Conservation (phyloP, 1,140 invertebrate genomes). For the Anthonomus grandis region DNA sequence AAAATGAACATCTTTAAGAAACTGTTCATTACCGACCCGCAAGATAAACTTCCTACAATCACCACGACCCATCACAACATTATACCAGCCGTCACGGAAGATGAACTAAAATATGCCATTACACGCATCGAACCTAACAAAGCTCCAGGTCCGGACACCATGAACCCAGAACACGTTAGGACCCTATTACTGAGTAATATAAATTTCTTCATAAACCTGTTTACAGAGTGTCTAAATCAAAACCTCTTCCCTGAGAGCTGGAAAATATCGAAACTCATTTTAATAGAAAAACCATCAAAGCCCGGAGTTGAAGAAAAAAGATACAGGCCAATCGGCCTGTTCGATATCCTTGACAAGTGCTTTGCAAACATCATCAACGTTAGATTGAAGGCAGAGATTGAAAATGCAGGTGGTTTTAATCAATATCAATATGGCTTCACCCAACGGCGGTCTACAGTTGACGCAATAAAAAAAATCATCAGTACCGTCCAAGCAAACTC, state of each 20-base stretch:
- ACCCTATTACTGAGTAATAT: not conserved
- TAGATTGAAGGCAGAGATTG: not conserved
- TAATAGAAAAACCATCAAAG: conserved; percentile 17
- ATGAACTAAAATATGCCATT: conserved; percentile 22
- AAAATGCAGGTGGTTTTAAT: not conserved
- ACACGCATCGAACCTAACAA: conserved; percentile 21
- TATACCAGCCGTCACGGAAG: too few species aligned
- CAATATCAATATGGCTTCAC: conserved; percentile 18
- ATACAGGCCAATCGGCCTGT: not conserved
- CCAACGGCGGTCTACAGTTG: not conserved
- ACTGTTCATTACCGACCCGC: too few species aligned
- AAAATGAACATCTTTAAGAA: too few species aligned
- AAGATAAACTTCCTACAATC: too few species aligned
- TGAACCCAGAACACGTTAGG: conserved; percentile 30
- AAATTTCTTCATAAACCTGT: not conserved
- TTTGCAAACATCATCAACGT: not conserved
- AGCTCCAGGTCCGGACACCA: conserved; percentile 32
- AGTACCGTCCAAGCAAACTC: not conserved
- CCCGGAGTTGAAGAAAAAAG: not conserved
- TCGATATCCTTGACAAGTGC: not conserved
- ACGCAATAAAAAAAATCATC: not conserved
- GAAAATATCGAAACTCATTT: conserved; percentile 27
- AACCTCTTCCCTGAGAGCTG: conserved; percentile 22
- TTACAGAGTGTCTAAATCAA: conserved; percentile 4
- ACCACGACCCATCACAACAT: too few species aligned